Percentiles rank a stretch among this genome's conserved stretches.
These are phyloP conservation scores for Artemia franciscana DNA, from an alignment of 1,140 invertebrate genomes.

Conservation along the genomic window DNA sequence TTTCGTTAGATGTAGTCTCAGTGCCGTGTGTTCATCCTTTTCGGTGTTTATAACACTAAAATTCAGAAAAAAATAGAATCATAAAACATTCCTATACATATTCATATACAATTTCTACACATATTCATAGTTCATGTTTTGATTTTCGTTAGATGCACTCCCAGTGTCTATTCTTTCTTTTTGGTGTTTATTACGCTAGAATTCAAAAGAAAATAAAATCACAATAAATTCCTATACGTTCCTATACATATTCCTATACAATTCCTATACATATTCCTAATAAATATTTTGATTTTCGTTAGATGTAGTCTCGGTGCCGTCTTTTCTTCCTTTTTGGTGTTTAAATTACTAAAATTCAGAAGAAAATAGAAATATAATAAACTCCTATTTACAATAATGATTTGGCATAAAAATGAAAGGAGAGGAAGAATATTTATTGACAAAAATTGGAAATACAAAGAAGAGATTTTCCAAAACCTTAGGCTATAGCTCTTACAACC, in stretches of 20 bases:
- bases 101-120: too few species aligned
- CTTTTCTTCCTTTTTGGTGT: slow-evolving; percentile 47
- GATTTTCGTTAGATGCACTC: slow-evolving; percentile 58
- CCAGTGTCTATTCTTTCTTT: slow-evolving; percentile 59
- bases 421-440: too few species aligned
- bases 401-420: too few species aligned
- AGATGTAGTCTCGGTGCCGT: slow-evolving; percentile 69
- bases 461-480: too few species aligned
- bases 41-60: slow-evolving; percentile 45
- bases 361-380: too few species aligned
- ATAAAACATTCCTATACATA: neutral
- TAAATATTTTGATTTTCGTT: slow-evolving; percentile 79
- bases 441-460: too few species aligned
- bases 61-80: slow-evolving; percentile 8
- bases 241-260: neutral
- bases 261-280: slow-evolving; percentile 76
- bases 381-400: too few species aligned
- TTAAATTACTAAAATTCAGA: slow-evolving; percentile 33
- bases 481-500: too few species aligned
- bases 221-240: neutral
- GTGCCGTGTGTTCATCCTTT: slow-evolving; percentile 61
- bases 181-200: slow-evolving; percentile 45
- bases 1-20: slow-evolving; percentile 56
- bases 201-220: slow-evolving; percentile 8
- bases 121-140: slow-evolving; percentile 81